These are phyloP conservation scores for Dinocampus coccinellae DNA, from an alignment of 2,888 invertebrate species.

Conservation along the genomic window DNA sequence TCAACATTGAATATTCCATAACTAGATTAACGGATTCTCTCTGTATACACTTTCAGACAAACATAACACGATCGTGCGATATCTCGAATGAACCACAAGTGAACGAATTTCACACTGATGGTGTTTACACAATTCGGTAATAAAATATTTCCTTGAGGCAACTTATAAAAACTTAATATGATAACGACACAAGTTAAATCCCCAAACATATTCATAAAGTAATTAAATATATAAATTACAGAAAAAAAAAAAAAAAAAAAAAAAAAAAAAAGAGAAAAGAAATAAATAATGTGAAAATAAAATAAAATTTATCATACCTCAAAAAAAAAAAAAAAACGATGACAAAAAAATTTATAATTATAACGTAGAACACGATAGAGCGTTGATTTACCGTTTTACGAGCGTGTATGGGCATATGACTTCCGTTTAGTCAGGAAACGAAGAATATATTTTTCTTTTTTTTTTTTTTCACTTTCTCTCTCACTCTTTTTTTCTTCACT, in stretches of 20 bases:
- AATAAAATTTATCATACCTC: too few species aligned
- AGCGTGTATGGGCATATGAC: slow-evolving; percentile 68
- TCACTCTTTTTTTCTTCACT: slow-evolving; percentile 21
- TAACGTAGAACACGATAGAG: background rate
- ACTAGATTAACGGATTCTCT: too few species aligned
- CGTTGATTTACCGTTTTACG: slow-evolving; percentile 65
- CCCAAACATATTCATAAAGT: too few species aligned
- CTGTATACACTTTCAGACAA: background rate
- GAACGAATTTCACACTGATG: background rate
- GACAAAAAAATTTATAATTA: too few species aligned
- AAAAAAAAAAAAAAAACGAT: background rate
- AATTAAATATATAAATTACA: background rate
- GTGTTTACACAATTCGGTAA: too few species aligned
- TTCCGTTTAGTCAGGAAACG: slow-evolving; percentile 53
- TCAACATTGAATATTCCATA: background rate
- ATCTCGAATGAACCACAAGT: background rate
- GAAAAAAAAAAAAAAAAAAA: background rate
- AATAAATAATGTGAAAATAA: too few species aligned
- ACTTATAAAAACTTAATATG: too few species aligned
- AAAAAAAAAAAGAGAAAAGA: background rate
- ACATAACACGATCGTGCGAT: background rate
- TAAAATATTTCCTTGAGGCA: too few species aligned
- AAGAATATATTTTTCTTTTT: slow-evolving; percentile 35
- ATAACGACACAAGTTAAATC: too few species aligned
- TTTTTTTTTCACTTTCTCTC: background rate